Base-by-base conservation (phyloP, 2,888 invertebrate species). In the Antheraea yamamai region DNA sequence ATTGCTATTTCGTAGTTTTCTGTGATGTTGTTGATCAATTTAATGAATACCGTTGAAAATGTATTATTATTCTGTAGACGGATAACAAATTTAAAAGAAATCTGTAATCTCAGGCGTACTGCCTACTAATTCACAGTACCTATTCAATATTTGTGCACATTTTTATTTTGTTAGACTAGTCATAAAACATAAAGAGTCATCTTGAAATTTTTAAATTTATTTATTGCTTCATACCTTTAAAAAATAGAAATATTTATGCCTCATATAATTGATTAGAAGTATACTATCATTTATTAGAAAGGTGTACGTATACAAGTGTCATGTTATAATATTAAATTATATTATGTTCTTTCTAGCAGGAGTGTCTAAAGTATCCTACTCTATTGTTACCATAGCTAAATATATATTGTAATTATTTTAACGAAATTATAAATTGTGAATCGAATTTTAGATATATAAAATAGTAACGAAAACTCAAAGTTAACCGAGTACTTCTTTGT, bases 311-410 rank as follows among this genome's bases (percentile, higher is more conserved):
- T 77, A 79, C 73, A 72, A 73, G 73, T 73, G 73, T 73, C 66
- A 35, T 75, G 35, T 73, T 66, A 55, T 74, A 74, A 76, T 74
- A n/a, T 47, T 61, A 74, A 74, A 52, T 66, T 78, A 75, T 77
- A 78, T 77, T 78, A 79, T 64, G 72, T 74, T 78, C 70, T 78
- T 75, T 77, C 74, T 77, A 75, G 70, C 74, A 74, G 72, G 71
- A 75, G 61, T 72, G 71, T 72, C 72, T 75, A 75, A 75, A 77
- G 87, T 84, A 74, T 70, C 68, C 71, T 75, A 74, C 70, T 58
- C 88, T 89, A 89, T 92, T 91, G 93, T 93, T 93, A 93, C 93
- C 93, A 92, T 92, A 91, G 87, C 86, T 91, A 90, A 90, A 89
- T 89, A 87, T 90, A 88, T 88, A 86, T 83, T 86, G 82, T 85